Evolutionary conservation across 2,113 vertebrate species (phyloP).

Genomic region (Xiphophorus hellerii): DNA sequence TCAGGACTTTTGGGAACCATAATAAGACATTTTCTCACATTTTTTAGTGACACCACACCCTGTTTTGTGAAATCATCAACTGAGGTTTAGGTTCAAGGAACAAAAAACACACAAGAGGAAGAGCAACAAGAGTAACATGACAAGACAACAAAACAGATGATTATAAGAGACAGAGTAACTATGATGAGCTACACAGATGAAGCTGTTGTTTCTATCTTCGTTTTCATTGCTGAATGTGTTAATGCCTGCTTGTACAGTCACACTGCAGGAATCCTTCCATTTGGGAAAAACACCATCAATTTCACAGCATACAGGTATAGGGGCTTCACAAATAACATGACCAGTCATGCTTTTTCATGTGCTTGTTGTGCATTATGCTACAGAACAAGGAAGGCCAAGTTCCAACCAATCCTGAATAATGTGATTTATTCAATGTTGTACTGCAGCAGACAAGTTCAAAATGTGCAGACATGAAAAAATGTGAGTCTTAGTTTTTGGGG

Average conservation of each 20-base stretch:
- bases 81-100: slow-evolving; percentile 12
- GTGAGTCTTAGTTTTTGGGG: neutral
- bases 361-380: neutral
- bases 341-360: neutral
- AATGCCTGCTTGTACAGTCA: neutral
- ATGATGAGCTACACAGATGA: neutral
- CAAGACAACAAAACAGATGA: slow-evolving; percentile 1
- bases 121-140: slow-evolving; percentile 12
- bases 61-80: slow-evolving; percentile 27
- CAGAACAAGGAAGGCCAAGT: neutral
- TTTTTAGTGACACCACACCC: neutral
- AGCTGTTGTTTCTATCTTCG: neutral
- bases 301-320: too few species aligned
- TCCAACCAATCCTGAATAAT: neutral
- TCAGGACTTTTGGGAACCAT: slow-evolving; percentile 28
- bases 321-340: neutral
- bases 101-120: neutral
- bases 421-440: neutral
- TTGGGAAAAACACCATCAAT: slow-evolving; percentile 1
- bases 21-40: slow-evolving; percentile 11
- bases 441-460: neutral
- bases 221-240: slow-evolving; percentile 1
- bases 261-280: slow-evolving; percentile 1
- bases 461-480: neutral
- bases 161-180: slow-evolving; percentile 6